Base-by-base conservation (phyloP, 2,888 invertebrate species). In the Stramonita haemastoma region DNA sequence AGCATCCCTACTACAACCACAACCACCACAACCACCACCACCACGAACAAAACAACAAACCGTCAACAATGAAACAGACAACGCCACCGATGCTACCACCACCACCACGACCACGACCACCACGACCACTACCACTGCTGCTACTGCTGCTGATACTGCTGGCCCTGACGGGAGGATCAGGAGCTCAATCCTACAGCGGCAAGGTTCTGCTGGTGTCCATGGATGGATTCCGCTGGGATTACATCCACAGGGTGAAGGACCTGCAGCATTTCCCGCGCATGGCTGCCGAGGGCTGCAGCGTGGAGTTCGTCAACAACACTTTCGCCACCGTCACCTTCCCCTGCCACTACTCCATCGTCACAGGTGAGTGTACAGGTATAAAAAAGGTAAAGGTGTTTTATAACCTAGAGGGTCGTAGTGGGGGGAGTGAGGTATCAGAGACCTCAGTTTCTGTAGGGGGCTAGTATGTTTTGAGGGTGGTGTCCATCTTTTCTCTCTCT, bases 191-290 rank as follows among this genome's bases (percentile, higher is more conserved):
- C 13, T 87, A 89, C 86, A 83, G 77, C 4, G 89, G 90, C 22
- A 92, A 95, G 89, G 93, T 97, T 84, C 95, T 97, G 85, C 95
- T 97, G 15, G 96, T 97, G 8, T 97, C 97, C 0, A 97, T 97
- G 94, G 97, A 97, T 96, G 97, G 97, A n/a, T 97, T 97, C 94
- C 96, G 97, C 88, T 97, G 97, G 93, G 97, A 97, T 94, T 97
- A 97, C 93, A 96, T 97, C 87, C 94, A 97, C 19, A 96, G 96
- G 92, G 96, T 97, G 90, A 92, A 96, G 0, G 86, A 90, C 2
- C 97, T 97, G 1, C 97, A 97, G 0, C 96, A 96, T 92, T 96
- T 97, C 95, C 96, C 97, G 86, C 94, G 95, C 85, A 93, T 97
- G 85, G 96, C 96, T 79, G 93, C 95, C 17, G 94, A 96, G 86